These are phyloP conservation scores for Lepidonotus clava DNA, from an alignment of 2,888 invertebrate genomes.

Conservation along the genomic window DNA sequence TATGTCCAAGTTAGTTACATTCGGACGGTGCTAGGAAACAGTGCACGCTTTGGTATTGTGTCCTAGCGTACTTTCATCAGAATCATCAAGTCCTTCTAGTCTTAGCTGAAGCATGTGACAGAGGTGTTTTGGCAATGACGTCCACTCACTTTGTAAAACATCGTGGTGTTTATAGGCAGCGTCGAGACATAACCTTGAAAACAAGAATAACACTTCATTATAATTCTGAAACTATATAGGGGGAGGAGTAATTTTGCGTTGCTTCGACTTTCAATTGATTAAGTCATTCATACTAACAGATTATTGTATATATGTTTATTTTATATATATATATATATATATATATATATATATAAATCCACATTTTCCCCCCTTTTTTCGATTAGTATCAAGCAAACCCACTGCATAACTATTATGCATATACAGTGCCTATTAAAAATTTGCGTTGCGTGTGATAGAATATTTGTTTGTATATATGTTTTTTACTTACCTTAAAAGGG, in stretches of 20 bases:
- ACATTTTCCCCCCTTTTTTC: too few relatives aligned
- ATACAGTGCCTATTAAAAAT: neutral
- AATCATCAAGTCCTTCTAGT: neutral
- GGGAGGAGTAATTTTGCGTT: too few relatives aligned
- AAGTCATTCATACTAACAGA: too few relatives aligned
- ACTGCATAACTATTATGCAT: neutral
- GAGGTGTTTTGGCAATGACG: neutral
- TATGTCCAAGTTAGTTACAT: too few relatives aligned
- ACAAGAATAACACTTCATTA: too few relatives aligned
- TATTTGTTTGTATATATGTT: neutral
- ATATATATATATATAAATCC: too few relatives aligned
- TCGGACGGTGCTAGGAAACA: conserved; percentile 16
- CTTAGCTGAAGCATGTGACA: conserved; percentile 22
- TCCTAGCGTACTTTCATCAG: neutral
- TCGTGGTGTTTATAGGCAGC: conserved; percentile 62
- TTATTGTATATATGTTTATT: too few relatives aligned
- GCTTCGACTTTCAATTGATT: too few relatives aligned
- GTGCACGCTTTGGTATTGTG: conserved; percentile 33
- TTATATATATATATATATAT: too few relatives aligned
- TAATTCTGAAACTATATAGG: too few relatives aligned
- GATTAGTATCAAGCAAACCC: neutral
- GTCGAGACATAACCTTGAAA: conserved; percentile 68
- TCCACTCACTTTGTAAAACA: conserved; percentile 33
- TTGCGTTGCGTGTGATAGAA: neutral
- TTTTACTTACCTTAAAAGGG: conserved; percentile 69